Percentiles rank a stretch among this genome's conserved stretches.
Conservation (phyloP, 2,888 invertebrate species). For the Crossocerus cetratus region DNA sequence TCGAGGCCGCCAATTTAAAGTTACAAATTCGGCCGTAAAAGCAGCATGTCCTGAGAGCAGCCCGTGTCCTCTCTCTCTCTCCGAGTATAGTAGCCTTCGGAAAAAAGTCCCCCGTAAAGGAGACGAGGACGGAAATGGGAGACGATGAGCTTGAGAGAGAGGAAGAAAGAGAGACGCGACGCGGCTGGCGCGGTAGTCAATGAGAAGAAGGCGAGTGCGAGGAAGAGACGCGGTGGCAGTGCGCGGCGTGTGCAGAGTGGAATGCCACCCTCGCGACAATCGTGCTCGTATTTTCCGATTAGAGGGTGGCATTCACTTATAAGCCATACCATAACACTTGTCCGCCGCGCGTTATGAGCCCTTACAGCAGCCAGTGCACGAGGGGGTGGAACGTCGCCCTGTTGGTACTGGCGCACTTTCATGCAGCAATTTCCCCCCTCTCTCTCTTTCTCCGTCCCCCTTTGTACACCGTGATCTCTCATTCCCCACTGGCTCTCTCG, state of each 20-base stretch:
- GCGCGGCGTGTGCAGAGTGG: no score
- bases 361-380: constrained; percentile 41
- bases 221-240: background rate
- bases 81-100: constrained; percentile 45
- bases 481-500: constrained; percentile 39
- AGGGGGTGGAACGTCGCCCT: background rate
- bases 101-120: constrained; percentile 47
- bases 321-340: constrained; percentile 77
- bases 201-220: background rate
- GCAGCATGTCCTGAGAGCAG: constrained; percentile 43
- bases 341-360: constrained; percentile 74
- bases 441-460: constrained; percentile 24
- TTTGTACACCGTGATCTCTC: constrained; percentile 42
- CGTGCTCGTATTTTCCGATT: constrained; percentile 77
- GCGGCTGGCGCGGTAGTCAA: background rate
- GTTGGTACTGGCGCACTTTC: background rate
- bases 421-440: constrained; percentile 3
- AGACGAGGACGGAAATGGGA: constrained; percentile 19
- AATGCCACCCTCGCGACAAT: constrained; percentile 70
- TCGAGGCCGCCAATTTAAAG: constrained; percentile 69
- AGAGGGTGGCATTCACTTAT: constrained; percentile 77
- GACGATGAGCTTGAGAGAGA: constrained; percentile 2
- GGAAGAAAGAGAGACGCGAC: background rate
- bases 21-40: constrained; percentile 75
- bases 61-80: constrained; percentile 7